Conservation (phyloP, 1,140 invertebrate species). For the Drosophila virilis region DNA sequence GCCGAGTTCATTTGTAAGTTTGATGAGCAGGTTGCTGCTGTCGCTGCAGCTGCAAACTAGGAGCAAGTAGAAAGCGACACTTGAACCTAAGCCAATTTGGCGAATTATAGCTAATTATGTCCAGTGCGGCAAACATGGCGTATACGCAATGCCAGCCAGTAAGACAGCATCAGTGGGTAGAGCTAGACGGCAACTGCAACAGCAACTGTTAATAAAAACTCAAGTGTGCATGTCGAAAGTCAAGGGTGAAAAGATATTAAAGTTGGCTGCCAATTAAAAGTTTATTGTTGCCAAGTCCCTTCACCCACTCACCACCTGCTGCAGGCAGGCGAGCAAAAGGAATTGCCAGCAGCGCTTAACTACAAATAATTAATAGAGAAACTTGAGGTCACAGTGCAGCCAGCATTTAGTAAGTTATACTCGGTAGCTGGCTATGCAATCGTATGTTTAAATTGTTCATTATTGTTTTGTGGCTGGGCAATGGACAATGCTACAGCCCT, state of each 20-base stretch:
- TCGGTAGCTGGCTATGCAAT: not conserved
- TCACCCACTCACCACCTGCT: not conserved
- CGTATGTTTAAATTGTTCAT: slow-evolving; percentile 2
- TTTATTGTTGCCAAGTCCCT: slow-evolving; percentile 25
- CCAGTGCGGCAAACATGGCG: slow-evolving; percentile 41
- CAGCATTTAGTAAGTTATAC: not conserved
- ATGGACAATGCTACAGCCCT: not conserved
- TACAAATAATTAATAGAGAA: slow-evolving; percentile 15
- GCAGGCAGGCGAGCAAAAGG: not conserved
- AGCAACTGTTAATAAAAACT: slow-evolving; percentile 54
- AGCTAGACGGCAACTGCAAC: slow-evolving; percentile 18
- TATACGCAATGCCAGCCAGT: slow-evolving; percentile 43
- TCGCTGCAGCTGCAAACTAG: not conserved
- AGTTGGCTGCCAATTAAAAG: slow-evolving; percentile 59
- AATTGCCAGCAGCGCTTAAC: too few species aligned
- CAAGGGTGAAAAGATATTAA: slow-evolving; percentile 18
- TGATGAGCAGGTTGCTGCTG: slow-evolving; percentile 21
- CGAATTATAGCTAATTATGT: slow-evolving; percentile 47
- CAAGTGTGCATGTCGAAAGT: slow-evolving; percentile 39
- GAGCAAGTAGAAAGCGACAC: slow-evolving; percentile 23
- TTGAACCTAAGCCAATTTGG: slow-evolving; percentile 62
- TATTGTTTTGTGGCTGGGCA: slow-evolving; percentile 15
- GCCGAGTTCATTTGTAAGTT: slow-evolving; percentile 69
- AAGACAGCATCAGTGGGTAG: not conserved
- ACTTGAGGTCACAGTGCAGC: not conserved